Conservation (phyloP, 2,113 vertebrate genomes). For the Pomatostomus ruficeps region DNA sequence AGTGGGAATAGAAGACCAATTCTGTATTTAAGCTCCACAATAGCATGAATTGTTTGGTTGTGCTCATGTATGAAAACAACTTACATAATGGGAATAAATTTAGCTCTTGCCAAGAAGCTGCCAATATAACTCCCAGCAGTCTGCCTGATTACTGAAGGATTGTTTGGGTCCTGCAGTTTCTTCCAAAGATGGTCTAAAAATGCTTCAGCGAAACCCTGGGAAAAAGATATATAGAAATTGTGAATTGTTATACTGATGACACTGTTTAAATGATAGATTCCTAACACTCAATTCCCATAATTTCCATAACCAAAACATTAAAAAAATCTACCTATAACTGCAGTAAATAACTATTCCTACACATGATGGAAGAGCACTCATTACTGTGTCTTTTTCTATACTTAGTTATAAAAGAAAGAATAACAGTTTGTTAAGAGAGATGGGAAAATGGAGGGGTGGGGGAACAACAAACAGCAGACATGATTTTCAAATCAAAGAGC, state of each 20-base stretch:
- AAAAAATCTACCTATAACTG: not conserved
- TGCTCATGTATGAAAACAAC: constrained; percentile 52
- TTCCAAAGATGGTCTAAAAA: constrained; percentile 97
- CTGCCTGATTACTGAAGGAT: constrained; percentile 87
- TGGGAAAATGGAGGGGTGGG: not conserved
- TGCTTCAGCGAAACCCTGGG: constrained; percentile 88
- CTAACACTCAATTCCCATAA: not conserved
- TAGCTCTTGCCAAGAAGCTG: constrained; percentile 93
- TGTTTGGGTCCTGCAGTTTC: constrained; percentile 84
- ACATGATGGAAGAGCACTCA: not conserved
- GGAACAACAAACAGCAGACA: not conserved
- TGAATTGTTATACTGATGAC: not conserved
- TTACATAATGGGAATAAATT: constrained; percentile 89
- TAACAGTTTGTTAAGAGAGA: not conserved
- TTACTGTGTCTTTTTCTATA: not conserved
- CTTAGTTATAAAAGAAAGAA: not conserved
- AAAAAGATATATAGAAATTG: not conserved
- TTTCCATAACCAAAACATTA: not conserved
- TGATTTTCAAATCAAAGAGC: not conserved
- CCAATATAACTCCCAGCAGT: constrained; percentile 88
- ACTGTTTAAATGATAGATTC: not conserved
- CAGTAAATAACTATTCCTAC: not conserved
- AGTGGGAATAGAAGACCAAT: not conserved
- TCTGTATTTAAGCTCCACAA: not conserved
- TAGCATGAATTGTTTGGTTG: not conserved